Evolutionary conservation across 2,888 invertebrate genomes (phyloP).

Genomic region (Megaustenia siamemsis): DNA sequence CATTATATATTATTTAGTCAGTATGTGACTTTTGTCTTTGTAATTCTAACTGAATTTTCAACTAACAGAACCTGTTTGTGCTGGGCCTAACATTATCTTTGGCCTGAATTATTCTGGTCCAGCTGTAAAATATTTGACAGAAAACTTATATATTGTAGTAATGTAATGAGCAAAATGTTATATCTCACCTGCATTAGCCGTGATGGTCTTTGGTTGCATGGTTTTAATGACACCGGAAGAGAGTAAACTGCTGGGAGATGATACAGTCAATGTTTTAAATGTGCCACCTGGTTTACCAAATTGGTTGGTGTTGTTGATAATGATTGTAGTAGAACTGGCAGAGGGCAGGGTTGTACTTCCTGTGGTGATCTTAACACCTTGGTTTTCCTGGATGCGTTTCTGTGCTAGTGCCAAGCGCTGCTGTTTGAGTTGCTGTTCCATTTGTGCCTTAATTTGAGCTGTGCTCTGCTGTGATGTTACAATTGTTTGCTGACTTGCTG

Average conservation of each 20-base stretch:
- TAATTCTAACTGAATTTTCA: no score
- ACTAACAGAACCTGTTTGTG: no score
- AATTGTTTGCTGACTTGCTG: slow-evolving; percentile 52
- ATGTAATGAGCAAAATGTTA: no score
- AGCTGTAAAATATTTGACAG: no score
- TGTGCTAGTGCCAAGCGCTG: slow-evolving; percentile 94
- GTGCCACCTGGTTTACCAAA: slow-evolving; percentile 59
- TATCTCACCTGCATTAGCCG: slow-evolving; percentile 59
- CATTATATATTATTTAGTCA: no score
- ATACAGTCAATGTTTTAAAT: slow-evolving; percentile 65
- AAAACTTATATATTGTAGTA: no score
- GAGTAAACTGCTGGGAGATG: slow-evolving; percentile 73
- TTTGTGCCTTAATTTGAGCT: slow-evolving; percentile 85
- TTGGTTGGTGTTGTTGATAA: slow-evolving; percentile 54
- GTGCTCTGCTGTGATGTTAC: slow-evolving; percentile 70
- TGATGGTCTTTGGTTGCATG: slow-evolving; percentile 72
- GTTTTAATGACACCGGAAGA: slow-evolving; percentile 68
- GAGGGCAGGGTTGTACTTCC: slow-evolving; percentile 42
- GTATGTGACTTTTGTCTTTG: no score
- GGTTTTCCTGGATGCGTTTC: slow-evolving; percentile 83
- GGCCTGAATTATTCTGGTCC: no score
- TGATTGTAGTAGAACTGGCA: slow-evolving; percentile 56
- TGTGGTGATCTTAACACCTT: slow-evolving; percentile 56
- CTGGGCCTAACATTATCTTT: no score
- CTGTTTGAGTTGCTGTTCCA: slow-evolving; percentile 93